Conservation (phyloP, 2,797 vertebrate species). For the Sandelia bainsii region DNA sequence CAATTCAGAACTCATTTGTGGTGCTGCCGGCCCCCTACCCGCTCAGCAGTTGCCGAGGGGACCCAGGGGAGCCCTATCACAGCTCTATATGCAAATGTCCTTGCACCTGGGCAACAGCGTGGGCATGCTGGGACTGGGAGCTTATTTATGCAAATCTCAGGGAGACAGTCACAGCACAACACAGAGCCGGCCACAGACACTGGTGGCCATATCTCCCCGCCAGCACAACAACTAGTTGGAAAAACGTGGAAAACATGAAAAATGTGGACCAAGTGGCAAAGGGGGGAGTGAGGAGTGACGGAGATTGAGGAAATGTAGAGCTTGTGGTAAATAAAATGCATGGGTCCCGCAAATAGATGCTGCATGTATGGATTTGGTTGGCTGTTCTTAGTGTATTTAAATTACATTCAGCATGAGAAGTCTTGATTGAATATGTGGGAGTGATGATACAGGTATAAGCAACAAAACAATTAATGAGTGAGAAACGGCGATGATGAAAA, state of each 20-base stretch:
- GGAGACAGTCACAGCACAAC: conserved; percentile 82
- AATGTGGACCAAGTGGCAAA: conserved; percentile 56
- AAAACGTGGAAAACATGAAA: conserved; percentile 72
- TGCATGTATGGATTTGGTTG: conserved; percentile 9
- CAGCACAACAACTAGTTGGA: conserved; percentile 76
- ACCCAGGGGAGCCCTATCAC: conserved; percentile 97
- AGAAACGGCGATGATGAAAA: conserved; percentile 32
- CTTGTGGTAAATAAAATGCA: conserved; percentile 61
- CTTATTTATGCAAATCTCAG: conserved; percentile 99
- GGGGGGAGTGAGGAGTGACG: conserved; percentile 34
- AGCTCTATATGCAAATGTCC: conserved; percentile 99
- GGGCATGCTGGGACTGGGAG: conserved; percentile 94
- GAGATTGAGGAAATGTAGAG: conserved; percentile 46
- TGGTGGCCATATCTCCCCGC: conserved; percentile 90
- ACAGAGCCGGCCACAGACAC: conserved; percentile 79
- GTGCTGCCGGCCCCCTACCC: conserved; percentile 92
- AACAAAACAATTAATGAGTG: conserved; percentile 25
- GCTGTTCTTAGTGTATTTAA: conserved; percentile 8
- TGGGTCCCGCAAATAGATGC: conserved; percentile 30
- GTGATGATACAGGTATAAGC: conserved; percentile 15
- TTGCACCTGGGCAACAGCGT: conserved; percentile 98
- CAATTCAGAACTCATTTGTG: conserved; percentile 99
- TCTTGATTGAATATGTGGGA: conserved; percentile 19
- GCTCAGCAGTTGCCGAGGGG: conserved; percentile 96
- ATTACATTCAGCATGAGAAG: conserved; percentile 9